Evolutionary conservation across 2,113 vertebrate species (phyloP).

Genomic region (Tragelaphus buxtoni): DNA sequence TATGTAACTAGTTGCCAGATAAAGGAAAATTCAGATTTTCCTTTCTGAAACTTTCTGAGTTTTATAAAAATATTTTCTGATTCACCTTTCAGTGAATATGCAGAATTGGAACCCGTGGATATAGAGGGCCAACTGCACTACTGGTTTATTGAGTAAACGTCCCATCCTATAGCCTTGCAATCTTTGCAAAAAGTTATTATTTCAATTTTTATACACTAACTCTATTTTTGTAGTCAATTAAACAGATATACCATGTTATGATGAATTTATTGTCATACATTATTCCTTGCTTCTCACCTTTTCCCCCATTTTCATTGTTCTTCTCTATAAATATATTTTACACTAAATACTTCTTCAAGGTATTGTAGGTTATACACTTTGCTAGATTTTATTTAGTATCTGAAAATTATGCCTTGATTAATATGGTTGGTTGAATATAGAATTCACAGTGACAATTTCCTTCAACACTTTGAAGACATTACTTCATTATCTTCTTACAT

Average conservation of each 20-base stretch:
- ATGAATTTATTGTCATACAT: neutral
- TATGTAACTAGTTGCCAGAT: neutral
- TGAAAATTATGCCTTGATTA: neutral
- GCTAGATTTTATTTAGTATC: neutral
- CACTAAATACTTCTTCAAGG: neutral
- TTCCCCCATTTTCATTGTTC: neutral
- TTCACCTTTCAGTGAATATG: neutral
- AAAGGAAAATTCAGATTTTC: neutral
- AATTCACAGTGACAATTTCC: neutral
- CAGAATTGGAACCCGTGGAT: neutral
- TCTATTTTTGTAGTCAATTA: neutral
- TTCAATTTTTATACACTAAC: neutral
- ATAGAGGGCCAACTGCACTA: neutral
- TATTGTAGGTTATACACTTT: neutral
- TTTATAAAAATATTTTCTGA: neutral
- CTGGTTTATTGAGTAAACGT: neutral
- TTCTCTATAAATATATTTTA: neutral
- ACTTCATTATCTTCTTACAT: neutral
- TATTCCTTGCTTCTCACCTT: neutral
- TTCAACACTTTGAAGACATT: neutral
- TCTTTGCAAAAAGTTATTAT: neutral
- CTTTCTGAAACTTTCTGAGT: neutral
- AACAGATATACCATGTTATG: neutral
- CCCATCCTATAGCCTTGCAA: neutral
- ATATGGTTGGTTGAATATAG: neutral